Base-by-base conservation (phyloP, 2,797 vertebrate genomes). In the Takifugu ocellatus region DNA sequence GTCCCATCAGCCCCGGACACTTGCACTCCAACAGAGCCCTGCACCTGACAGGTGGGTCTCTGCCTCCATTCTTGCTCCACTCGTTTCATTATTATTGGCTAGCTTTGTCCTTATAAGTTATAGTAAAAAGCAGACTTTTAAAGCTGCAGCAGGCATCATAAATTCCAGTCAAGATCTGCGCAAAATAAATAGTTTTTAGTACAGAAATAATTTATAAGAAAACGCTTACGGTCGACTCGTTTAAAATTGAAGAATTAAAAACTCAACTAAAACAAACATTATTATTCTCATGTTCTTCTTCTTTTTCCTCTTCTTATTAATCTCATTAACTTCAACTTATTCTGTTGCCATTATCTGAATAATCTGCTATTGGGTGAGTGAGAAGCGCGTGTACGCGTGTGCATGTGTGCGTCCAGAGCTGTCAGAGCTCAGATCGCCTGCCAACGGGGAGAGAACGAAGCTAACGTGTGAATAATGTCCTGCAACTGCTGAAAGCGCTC, bases 1-100 rank as follows among this genome's bases (percentile, higher is more conserved):
- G 93, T 56, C 92, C 93, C 12, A 77, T 91, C 63, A 94, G 93
- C 84, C 94, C 90, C 0, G 92, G 87, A 68, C 90, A 87, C 75
- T 66, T 90, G 29, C 91, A 90, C 15, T 74, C 89, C 62, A 78
- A 84, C 82, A 88, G 93, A 74, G 72, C 90, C 58, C 88, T 93
- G 60, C 94, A 92, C 79, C 83, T 94, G 49, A 70, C 93, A 92
- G 94, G 94, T 95, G 80, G 74, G 76, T n/a, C 5, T 14, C 49
- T 31, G 16, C 17, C 15, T 16, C 45, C 17, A 17, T 21, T 46
- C 16, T 21, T 10, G 16, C 45, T 46, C n/a, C n/a, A 17, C 3
- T 10, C 21, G 16, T 21, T 21, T 44, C 36, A 5, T 4, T 43
- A 16, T 16, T 43, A 16, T 43, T 43, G 42, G 42, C 42, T 43